phyloP scores from a whole-genome alignment of 2,888 invertebrate species.

The Brachypterus glaber region DNA sequence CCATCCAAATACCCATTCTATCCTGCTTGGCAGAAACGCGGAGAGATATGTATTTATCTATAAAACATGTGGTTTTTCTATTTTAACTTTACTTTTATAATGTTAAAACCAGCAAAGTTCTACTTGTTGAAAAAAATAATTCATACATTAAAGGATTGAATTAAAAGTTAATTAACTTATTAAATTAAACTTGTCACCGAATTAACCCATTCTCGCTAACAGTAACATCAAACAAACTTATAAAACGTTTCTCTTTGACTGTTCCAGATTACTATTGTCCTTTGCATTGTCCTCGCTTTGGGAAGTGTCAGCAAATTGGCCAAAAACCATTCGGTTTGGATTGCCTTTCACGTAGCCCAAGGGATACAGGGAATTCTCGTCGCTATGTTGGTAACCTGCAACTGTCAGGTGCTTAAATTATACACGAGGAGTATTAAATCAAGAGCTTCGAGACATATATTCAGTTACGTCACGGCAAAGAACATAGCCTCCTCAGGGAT shows the following conservation, averaged over 20 bases:
- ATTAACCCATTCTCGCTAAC: too few species aligned
- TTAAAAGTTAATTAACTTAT: too few species aligned
- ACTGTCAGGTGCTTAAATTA: constrained; percentile 45
- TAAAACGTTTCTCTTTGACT: constrained; percentile 14
- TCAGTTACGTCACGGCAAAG: constrained; percentile 26
- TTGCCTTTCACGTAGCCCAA: constrained; percentile 41
- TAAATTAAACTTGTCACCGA: too few species aligned
- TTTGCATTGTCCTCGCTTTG: constrained; percentile 36
- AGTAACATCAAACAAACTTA: too few species aligned
- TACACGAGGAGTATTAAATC: constrained; percentile 35
- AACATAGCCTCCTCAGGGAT: constrained; percentile 22
- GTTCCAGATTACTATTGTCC: constrained; percentile 39
- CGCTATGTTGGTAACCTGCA: constrained; percentile 53
- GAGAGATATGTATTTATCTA: too few species aligned
- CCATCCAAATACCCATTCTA: too few species aligned
- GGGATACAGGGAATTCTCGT: constrained; percentile 52
- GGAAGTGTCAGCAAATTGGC: constrained; percentile 38
- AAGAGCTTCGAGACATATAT: constrained; percentile 25
- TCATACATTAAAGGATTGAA: too few species aligned
- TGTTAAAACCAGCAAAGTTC: too few species aligned
- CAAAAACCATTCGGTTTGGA: constrained; percentile 39
- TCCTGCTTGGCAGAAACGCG: too few species aligned
- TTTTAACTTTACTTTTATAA: too few species aligned
- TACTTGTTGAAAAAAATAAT: too few species aligned
- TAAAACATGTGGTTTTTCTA: too few species aligned